Base-by-base conservation (phyloP, 2,113 vertebrate genomes). In the Psettodes erumei region DNA sequence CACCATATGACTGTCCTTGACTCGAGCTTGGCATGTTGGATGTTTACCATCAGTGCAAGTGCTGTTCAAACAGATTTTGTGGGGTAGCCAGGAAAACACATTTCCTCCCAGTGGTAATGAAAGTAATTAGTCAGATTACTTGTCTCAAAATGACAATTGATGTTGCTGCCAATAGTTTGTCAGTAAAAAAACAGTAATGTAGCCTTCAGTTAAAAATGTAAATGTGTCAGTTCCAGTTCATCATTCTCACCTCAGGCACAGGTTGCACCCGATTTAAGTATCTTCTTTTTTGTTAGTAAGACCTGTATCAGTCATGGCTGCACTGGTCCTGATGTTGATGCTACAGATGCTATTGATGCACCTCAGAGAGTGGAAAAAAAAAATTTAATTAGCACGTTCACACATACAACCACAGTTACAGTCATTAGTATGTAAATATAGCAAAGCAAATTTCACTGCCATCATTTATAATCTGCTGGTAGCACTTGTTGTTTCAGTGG, bases 1-100 rank as follows among this genome's bases (percentile, higher is more conserved):
- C 86, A 83, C 45, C 25, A 32, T 43, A 10, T 2, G 58, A 45
- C 56, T 62, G 78, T 81, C 82, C 80, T 86, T 84, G 69, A 85
- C 86, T 72, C 48, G 6, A 50, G 42, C 50, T 30, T 50, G n/a
- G 33, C 69, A 27, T 25, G 37, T 48, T 64, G 9, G 51, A 30
- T 61, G 53, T 77, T 83, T 77, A 77, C 42, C 11, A 7, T 48
- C 28, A 67, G 64, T 40, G 21, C 19, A 53, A 53, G 42, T 15
- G 3, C 11, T 62, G n/a, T 21, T 33, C 19, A 47, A 75, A 55
- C 66, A 55, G 21, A 33, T n/a, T n/a, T n/a, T n/a, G n/a, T n/a
- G n/a, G n/a, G n/a, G 9, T 32, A 32, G 19, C 28, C 5, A 4
- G 0, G 13, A 47, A 30, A 59, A 32, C 40, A 32, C 40, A 7